phyloP scores from a whole-genome alignment of 2,113 vertebrate species.

The Lagopus muta region DNA sequence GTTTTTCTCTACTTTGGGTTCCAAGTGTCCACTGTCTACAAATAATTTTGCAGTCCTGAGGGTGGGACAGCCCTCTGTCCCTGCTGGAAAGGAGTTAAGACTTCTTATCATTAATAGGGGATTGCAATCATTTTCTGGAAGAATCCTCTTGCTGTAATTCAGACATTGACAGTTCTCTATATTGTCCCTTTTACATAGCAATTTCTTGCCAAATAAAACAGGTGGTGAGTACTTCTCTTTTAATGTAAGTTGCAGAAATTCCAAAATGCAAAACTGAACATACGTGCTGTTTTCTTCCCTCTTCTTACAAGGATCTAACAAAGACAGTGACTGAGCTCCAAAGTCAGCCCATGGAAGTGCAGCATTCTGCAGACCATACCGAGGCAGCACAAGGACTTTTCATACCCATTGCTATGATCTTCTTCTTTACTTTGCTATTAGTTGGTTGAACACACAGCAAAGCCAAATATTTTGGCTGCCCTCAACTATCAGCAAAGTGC shows the following conservation, averaged over 20 bases:
- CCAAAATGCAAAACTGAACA: neutral
- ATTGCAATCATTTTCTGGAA: neutral
- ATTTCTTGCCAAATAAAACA: neutral
- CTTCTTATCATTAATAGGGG: neutral
- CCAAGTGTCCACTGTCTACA: neutral
- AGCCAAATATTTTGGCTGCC: neutral
- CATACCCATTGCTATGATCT: conserved; percentile 82
- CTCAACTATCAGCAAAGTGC: neutral
- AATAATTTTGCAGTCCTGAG: neutral
- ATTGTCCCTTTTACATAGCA: neutral
- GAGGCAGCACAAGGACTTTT: conserved; percentile 83
- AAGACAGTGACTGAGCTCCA: conserved; percentile 83
- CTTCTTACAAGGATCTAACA: conserved; percentile 67
- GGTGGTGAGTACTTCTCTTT: neutral
- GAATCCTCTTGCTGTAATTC: neutral
- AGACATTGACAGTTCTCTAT: neutral
- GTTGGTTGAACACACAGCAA: neutral
- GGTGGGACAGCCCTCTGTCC: neutral
- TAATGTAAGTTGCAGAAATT: neutral
- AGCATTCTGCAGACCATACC: conserved; percentile 80
- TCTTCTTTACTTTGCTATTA: conserved; percentile 82
- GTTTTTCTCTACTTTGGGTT: neutral
- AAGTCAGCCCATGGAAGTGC: conserved; percentile 44
- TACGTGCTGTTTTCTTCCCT: neutral
- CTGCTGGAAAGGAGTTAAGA: neutral